These are phyloP conservation scores for Lordiphosa stackelbergi DNA, from an alignment of 1,140 invertebrate genomes.

Conservation along the genomic window DNA sequence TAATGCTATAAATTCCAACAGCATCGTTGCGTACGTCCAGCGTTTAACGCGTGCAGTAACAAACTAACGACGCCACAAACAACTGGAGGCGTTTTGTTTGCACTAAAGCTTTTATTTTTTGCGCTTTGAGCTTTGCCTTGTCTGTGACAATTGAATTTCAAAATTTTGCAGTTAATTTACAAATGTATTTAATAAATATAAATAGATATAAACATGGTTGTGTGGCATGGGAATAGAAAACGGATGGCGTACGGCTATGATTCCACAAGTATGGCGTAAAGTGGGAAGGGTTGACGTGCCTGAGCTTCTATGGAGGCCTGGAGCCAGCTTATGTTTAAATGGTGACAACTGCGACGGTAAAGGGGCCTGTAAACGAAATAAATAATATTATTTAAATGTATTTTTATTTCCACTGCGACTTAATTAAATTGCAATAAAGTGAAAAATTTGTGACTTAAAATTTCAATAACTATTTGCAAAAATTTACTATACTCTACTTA, in stretches of 20 bases:
- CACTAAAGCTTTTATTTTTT: slow-evolving; percentile 15
- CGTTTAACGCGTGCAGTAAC: slow-evolving; percentile 16
- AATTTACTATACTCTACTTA: no score
- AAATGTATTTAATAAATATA: slow-evolving; percentile 16
- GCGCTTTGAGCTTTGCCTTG: slow-evolving; percentile 1
- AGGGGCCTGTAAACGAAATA: slow-evolving; percentile 29
- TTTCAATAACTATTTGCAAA: no score
- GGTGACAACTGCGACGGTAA: slow-evolving; percentile 48
- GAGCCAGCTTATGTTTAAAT: slow-evolving; percentile 47
- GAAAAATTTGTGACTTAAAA: no score
- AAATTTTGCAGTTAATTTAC: slow-evolving; percentile 5
- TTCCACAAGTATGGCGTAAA: slow-evolving; percentile 42
- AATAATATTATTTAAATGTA: neutral
- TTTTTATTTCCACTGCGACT: no score
- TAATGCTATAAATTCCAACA: slow-evolving; percentile 47
- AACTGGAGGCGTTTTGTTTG: slow-evolving; percentile 30
- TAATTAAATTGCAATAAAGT: no score
- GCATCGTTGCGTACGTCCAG: slow-evolving; percentile 31
- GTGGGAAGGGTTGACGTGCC: slow-evolving; percentile 41
- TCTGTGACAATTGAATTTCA: slow-evolving; percentile 1
- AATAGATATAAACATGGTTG: slow-evolving; percentile 10
- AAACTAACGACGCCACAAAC: slow-evolving; percentile 38
- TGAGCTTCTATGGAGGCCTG: slow-evolving; percentile 34
- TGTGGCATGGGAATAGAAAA: slow-evolving; percentile 1
- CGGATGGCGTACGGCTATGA: neutral